Base-by-base conservation (phyloP, 2,888 invertebrate genomes). In the Dugesia japonica region DNA sequence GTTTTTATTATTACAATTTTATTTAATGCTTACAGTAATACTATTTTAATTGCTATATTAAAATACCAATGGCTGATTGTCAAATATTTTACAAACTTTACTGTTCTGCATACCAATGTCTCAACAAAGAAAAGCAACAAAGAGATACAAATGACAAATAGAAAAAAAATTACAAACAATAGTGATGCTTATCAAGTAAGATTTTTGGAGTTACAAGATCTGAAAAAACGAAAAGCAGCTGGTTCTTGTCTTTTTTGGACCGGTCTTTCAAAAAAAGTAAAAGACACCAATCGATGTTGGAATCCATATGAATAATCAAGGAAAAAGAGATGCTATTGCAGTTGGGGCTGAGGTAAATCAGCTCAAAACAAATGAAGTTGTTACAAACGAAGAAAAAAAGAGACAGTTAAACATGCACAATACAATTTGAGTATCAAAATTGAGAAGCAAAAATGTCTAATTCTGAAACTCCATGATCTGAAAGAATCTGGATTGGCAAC, bases 41-140 rank as follows among this genome's bases (percentile, higher is more conserved):
- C 17, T 38, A 38, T 38, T 38, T 38, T 38, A 38, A n/a, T n/a
- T 38, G 38, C 17, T 13, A 38, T 38, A n/a, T n/a, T n/a, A n/a
- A 38, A 38, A 38, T 38, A 38, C 38, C 38, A 13, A 38, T 38
- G 38, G 38, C 38, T 38, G 38, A 38, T n/a, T n/a, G n/a, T n/a
- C 38, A 38, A 56, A 56, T n/a, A 56, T 56, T 56, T 56, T 56
- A 56, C 56, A 56, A 56, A 56, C 56, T 56, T 56, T 56, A 20
- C 23, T 56, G 56, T 56, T 56, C 56, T 56, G 56, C 56, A 56
- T 56, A 56, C 56, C 56, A 56, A 56, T 56, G 56, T n/a, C 4
- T 56, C 56, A 56, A 56, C 56, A 56, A 56, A 56, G 56, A n/a
- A 56, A 56, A 56, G 56, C 56, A 23, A 56, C 56, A 56, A 56